Base-by-base conservation (phyloP, 2,888 invertebrate species). In the Nysson spinosus region DNA sequence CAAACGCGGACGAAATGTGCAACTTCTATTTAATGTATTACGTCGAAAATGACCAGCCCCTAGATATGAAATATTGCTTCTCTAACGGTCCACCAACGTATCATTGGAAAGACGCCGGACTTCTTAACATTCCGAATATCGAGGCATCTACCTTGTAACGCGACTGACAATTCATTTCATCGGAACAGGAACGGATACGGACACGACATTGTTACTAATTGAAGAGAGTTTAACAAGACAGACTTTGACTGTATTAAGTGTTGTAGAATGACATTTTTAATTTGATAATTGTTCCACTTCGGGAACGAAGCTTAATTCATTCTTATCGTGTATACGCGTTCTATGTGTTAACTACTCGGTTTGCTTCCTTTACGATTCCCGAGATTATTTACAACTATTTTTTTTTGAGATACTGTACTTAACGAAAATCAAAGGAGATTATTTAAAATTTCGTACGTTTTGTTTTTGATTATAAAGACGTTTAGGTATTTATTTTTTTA, bases 11-110 rank as follows among this genome's bases (percentile, higher is more conserved):
- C 78, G 97, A 97, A 88, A 97, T 97, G 97, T 97, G 97, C 88
- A 97, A 97, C 88, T 96, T 97, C 88, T 97, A 97, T 87, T 86
- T 97, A 1, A 96, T 97, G 95, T 97, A 97, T 87, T 97, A 95
- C 89, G 95, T 96, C 0, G 92, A 95, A 50, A 90, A 93, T 47
- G 91, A 90, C 9, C 90, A 91, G 1, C 95, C 96, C 0, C 87
- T 96, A 2, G 87, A 92, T 0, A 92, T 91, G 87, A 94, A 95
- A 85, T 95, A 95, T 82, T 96, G 95, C 85, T 96, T 96, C 84
- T 92, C 93, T 3, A 87, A 88, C 49, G 98, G 98, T 4, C 95
- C 97, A 1, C 97, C 98, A 0, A 86, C 86, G 70, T 97, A 94
- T 87, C 93, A 92, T 85, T 98, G 98, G 98, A 88, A 88, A 22